phyloP scores from a whole-genome alignment of 1,140 invertebrate genomes.

The Octopus sinensis region DNA sequence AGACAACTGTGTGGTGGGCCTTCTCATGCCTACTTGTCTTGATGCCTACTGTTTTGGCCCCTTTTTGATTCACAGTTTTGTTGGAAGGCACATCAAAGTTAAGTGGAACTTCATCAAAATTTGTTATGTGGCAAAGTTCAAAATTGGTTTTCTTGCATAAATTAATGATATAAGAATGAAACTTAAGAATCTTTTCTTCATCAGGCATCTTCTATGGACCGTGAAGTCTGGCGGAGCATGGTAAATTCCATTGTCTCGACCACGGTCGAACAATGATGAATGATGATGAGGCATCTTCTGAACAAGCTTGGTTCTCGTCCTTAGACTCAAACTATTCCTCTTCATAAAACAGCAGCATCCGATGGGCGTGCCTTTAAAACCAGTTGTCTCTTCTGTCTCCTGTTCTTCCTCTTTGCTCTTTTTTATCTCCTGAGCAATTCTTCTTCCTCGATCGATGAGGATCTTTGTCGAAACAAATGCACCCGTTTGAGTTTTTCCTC shows the following conservation, averaged over 20 bases:
- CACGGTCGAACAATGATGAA: no score
- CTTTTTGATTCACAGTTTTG: background rate
- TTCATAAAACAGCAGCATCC: background rate
- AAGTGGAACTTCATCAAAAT: background rate
- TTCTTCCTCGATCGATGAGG: background rate
- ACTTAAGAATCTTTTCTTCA: background rate
- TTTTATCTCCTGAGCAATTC: no score
- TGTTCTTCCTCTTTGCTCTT: no score
- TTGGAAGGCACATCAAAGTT: background rate
- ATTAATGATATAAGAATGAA: background rate
- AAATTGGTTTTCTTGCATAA: background rate
- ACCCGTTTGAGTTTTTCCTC: background rate
- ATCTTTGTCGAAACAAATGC: background rate
- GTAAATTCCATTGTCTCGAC: no score
- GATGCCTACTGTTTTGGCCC: constrained; percentile 18
- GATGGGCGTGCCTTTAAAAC: background rate
- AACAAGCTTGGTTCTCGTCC: background rate
- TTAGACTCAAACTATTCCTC: background rate
- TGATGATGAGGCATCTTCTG: no score
- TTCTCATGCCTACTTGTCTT: constrained; percentile 39
- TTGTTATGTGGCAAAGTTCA: background rate
- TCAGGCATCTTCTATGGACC: no score
- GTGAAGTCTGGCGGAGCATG: no score
- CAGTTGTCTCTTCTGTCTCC: background rate
- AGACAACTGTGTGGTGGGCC: constrained; percentile 37